A percentile compares a stretch with the other conserved stretches of the same genome.
Conservation (phyloP, 1,140 invertebrate species). For the Drosophila novamexicana region DNA sequence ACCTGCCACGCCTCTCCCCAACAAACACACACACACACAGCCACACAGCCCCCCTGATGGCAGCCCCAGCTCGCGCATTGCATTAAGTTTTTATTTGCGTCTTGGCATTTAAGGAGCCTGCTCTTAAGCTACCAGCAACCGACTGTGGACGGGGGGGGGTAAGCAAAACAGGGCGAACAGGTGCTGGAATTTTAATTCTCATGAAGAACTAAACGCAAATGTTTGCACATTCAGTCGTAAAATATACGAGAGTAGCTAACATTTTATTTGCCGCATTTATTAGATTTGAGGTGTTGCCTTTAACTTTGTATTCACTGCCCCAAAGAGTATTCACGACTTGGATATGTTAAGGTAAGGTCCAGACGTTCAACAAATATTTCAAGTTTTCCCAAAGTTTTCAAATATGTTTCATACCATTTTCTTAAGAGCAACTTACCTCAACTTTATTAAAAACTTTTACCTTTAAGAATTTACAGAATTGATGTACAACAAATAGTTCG, state of each 20-base stretch:
- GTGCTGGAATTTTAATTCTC: conserved; percentile 40
- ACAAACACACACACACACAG: background rate
- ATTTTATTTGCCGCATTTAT: conserved; percentile 36
- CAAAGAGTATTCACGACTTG: background rate
- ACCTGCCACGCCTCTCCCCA: conserved; percentile 49
- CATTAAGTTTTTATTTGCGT: conserved; percentile 42
- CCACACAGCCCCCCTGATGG: background rate
- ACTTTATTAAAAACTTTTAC: background rate
- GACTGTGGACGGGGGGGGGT: too few species aligned
- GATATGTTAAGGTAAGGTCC: background rate
- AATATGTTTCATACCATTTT: background rate
- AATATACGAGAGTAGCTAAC: conserved; percentile 28
- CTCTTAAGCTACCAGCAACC: conserved; percentile 8
- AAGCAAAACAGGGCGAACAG: background rate
- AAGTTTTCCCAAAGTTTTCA: background rate
- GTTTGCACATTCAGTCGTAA: conserved; percentile 37
- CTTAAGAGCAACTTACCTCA: background rate
- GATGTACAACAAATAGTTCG: background rate
- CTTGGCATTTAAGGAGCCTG: conserved; percentile 28
- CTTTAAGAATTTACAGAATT: background rate
- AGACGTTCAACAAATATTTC: background rate
- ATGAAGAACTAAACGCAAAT: conserved; percentile 35
- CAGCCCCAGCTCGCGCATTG: conserved; percentile 13
- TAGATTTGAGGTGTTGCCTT: conserved; percentile 22
- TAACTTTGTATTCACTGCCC: conserved; percentile 2